Evolutionary conservation across 2,113 vertebrate genomes (phyloP).

Genomic region (Paradisaea rubra): DNA sequence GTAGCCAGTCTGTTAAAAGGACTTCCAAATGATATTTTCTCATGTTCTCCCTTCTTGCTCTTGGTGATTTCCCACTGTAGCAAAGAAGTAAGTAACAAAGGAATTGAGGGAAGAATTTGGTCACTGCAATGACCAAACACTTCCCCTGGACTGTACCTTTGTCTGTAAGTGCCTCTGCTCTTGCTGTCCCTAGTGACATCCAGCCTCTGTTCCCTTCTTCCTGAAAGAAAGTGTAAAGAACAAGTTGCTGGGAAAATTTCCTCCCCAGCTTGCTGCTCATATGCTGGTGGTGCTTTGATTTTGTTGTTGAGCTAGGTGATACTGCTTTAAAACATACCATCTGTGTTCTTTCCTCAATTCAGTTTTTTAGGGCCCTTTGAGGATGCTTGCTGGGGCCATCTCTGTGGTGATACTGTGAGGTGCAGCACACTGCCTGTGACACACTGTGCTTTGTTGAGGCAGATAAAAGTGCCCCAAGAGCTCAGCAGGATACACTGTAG

Average conservation of each 20-base stretch:
- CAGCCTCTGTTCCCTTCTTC: not conserved
- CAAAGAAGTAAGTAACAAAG: not conserved
- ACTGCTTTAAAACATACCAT: not conserved
- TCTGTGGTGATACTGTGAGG: not conserved
- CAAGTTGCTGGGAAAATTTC: not conserved
- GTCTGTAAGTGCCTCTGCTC: rapidly evolving
- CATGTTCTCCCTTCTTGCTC: not conserved
- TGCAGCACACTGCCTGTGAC: not conserved
- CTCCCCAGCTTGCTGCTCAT: not conserved
- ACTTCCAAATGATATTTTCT: not conserved
- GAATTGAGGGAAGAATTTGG: not conserved
- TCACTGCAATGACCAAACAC: not conserved
- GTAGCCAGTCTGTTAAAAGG: not conserved
- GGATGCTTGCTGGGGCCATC: not conserved
- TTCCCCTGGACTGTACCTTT: not conserved
- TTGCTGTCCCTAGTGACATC: not conserved
- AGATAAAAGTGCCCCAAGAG: not conserved
- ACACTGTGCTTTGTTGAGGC: not conserved
- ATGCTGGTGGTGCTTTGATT: not conserved
- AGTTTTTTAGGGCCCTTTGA: not conserved
- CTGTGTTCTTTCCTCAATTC: not conserved
- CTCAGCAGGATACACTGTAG: not conserved
- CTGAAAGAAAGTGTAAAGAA: not conserved
- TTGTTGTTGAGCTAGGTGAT: not conserved
- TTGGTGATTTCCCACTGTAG: not conserved